A percentile compares a stretch with the other conserved stretches of the same genome.
Evolutionary conservation across 2,113 vertebrate genomes (phyloP).

Genomic region (Oreochromis tanganicae): DNA sequence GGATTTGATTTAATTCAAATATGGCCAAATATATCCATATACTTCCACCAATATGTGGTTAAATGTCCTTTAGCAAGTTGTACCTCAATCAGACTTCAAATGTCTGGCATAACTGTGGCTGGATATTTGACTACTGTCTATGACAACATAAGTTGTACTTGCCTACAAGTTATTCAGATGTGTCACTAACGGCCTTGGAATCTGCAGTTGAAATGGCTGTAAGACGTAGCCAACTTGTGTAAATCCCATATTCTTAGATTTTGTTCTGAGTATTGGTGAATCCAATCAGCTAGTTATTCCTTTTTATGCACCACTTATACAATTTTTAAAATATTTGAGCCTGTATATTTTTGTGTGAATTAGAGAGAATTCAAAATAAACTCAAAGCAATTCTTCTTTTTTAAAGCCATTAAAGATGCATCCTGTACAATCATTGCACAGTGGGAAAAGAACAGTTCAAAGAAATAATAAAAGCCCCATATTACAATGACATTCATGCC

Average conservation of each 20-base stretch:
- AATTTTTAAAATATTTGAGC: rapidly evolving
- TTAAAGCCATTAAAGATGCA: neutral
- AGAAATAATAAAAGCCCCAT: neutral
- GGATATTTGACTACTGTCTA: neutral
- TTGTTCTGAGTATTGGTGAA: neutral
- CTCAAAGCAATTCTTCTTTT: neutral
- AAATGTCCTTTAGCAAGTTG: neutral
- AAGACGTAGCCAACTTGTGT: neutral
- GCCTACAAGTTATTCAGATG: neutral
- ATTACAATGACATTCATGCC: neutral
- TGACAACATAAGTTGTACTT: neutral
- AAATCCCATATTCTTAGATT: neutral
- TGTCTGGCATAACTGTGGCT: neutral
- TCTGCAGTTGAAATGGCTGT: neutral
- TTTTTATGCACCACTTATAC: neutral
- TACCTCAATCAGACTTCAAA: neutral
- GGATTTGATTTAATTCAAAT: neutral
- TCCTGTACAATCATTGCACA: neutral
- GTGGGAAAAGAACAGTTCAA: neutral
- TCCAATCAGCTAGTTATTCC: neutral
- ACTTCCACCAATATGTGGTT: neutral
- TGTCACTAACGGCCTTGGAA: neutral
- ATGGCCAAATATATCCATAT: neutral
- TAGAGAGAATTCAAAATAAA: neutral
- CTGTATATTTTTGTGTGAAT: neutral